Percentiles rank a stretch among this genome's conserved stretches.
phyloP scores from a whole-genome alignment of 2,113 vertebrate genomes.

The Neolamprologus hecqui region DNA sequence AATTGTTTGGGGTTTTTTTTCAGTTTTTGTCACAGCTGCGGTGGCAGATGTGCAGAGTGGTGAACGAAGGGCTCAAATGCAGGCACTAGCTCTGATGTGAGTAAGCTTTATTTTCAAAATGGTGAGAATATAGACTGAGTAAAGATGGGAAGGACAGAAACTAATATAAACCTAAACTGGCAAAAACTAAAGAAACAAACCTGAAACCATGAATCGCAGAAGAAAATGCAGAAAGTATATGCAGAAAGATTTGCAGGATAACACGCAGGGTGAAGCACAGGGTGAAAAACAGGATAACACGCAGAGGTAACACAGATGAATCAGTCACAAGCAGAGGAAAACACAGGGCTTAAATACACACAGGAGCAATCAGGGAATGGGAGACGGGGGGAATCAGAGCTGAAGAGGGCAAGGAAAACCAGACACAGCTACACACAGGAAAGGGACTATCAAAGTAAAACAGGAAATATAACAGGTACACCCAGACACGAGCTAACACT shows the following conservation, averaged over 20 bases:
- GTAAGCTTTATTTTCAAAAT: neutral
- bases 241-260: neutral
- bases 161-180: neutral
- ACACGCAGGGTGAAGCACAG: neutral
- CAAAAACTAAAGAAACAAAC: neutral
- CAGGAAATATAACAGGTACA: neutral
- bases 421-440: neutral
- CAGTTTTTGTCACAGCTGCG: neutral
- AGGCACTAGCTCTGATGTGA: neutral
- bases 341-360: neutral
- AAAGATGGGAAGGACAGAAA: neutral
- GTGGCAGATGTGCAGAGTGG: neutral
- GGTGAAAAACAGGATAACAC: neutral
- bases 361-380: neutral
- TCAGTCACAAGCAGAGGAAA: neutral
- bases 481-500: neutral
- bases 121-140: rapidly evolving
- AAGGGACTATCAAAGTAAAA: neutral
- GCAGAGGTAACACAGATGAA: neutral
- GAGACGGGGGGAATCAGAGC: neutral
- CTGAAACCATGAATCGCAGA: neutral
- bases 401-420: neutral
- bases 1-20: neutral
- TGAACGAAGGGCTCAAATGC: neutral
- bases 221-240: neutral